Conservation (phyloP, 2,797 vertebrate genomes). For the Aeoliscus strigatus region DNA sequence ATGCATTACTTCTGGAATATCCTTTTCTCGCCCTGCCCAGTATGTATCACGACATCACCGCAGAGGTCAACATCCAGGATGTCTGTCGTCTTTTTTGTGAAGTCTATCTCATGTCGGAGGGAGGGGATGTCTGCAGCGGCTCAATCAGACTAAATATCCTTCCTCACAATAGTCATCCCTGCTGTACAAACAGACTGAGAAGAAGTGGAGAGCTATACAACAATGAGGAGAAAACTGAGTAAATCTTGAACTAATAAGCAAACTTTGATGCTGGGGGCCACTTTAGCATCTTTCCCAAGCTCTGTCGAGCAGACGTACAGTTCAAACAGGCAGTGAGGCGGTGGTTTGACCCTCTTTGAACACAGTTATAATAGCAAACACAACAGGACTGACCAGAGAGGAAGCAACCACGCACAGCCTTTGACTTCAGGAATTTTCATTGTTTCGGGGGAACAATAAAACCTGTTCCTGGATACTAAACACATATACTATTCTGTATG, state of each 20-base stretch:
- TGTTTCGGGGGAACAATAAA: slow-evolving; percentile 67
- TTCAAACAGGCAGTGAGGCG: slow-evolving; percentile 52
- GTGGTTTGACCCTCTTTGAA: slow-evolving; percentile 51
- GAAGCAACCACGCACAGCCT: slow-evolving; percentile 44
- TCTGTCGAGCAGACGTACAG: slow-evolving; percentile 39
- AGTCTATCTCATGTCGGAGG: slow-evolving; percentile 36
- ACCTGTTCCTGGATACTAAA: slow-evolving; percentile 29
- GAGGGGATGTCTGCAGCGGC: slow-evolving; percentile 58
- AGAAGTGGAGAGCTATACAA: slow-evolving; percentile 56
- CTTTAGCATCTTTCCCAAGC: slow-evolving; percentile 40
- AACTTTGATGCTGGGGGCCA: slow-evolving; percentile 59
- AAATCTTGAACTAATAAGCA: slow-evolving; percentile 70
- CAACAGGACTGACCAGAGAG: slow-evolving; percentile 26
- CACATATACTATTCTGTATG: slow-evolving; percentile 13
- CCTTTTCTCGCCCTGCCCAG: not conserved
- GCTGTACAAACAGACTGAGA: slow-evolving; percentile 62
- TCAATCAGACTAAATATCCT: slow-evolving; percentile 77
- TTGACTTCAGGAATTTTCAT: slow-evolving; percentile 66
- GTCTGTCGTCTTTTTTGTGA: slow-evolving; percentile 30
- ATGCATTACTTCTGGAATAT: not conserved
- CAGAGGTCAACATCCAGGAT: slow-evolving; percentile 31
- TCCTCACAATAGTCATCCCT: slow-evolving; percentile 60
- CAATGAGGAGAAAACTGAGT: slow-evolving; percentile 64
- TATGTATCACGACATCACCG: not conserved
- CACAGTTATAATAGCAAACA: slow-evolving; percentile 53